A percentile compares a stretch with the other conserved stretches of the same genome.
Evolutionary conservation across 2,113 vertebrate genomes (phyloP).

Genomic region (Ptilonorhynchus violaceus): DNA sequence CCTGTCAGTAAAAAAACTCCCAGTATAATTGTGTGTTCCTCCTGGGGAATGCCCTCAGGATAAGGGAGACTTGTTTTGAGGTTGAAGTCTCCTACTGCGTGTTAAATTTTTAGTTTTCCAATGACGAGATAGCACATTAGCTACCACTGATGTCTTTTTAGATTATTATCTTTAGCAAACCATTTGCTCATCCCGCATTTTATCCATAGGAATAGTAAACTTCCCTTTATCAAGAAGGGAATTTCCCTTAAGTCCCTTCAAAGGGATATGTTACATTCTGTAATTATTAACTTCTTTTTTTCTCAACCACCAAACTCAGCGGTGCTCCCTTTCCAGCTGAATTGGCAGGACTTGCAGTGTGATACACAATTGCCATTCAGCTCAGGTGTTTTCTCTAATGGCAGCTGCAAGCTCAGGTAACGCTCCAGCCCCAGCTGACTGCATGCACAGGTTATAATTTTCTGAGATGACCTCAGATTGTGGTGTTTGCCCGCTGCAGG

Average conservation of each 20-base stretch:
- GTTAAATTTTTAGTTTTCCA: background rate
- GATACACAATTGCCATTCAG: background rate
- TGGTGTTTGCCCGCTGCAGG: background rate
- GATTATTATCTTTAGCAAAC: background rate
- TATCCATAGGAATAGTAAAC: background rate
- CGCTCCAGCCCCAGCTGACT: background rate
- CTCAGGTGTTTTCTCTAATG: background rate
- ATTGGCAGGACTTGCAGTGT: background rate
- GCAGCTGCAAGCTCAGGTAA: conserved; percentile 1
- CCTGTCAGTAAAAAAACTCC: background rate
- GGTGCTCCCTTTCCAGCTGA: background rate
- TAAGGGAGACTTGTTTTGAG: background rate
- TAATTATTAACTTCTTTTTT: background rate
- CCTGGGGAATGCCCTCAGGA: background rate
- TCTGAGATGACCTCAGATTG: background rate
- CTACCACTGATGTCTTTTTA: background rate
- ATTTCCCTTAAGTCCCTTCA: background rate
- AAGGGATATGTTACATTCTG: background rate
- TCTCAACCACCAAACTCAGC: background rate
- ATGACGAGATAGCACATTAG: background rate
- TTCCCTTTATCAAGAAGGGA: background rate
- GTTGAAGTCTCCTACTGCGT: background rate
- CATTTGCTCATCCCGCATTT: background rate
- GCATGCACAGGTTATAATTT: background rate
- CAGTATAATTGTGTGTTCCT: background rate